Conservation (phyloP, 2,797 vertebrate species). For the Typhlichthys subterraneus region DNA sequence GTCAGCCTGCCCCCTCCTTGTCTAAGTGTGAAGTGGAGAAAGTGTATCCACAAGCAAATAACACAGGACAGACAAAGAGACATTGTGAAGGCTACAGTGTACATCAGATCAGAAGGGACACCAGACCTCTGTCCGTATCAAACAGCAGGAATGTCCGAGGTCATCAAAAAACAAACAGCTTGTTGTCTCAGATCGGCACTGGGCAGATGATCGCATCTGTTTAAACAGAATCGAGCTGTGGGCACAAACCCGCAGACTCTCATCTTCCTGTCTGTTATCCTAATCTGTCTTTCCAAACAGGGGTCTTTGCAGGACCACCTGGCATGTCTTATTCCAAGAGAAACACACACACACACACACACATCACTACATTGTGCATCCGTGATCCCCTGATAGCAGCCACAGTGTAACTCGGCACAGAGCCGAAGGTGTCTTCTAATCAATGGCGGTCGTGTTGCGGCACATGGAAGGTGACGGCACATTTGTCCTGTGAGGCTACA, state of each 20-base stretch:
- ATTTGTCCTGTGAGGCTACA: not conserved
- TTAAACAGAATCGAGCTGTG: constrained; percentile 52
- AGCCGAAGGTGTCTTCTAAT: constrained; percentile 43
- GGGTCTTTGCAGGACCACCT: constrained; percentile 17
- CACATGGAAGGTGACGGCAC: constrained; percentile 11
- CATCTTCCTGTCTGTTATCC: too few relatives aligned
- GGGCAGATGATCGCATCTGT: constrained; percentile 59
- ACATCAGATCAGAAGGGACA: constrained; percentile 43
- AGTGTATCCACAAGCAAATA: constrained; percentile 56
- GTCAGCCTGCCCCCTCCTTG: constrained; percentile 37
- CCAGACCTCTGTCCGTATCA: constrained; percentile 64
- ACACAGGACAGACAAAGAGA: constrained; percentile 63
- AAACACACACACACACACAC: too few relatives aligned
- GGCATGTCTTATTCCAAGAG: too few relatives aligned
- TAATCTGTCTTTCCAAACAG: constrained; percentile 41
- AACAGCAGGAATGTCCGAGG: constrained; percentile 67
- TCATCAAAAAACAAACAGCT: constrained; percentile 71
- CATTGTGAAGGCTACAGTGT: constrained; percentile 40
- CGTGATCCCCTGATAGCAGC: constrained; percentile 7
- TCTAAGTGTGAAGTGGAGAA: constrained; percentile 44
- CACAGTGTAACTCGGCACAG: constrained; percentile 6
- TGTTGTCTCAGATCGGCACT: constrained; percentile 62
- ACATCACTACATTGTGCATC: too few relatives aligned
- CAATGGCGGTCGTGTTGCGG: constrained; percentile 31
- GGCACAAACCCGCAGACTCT: constrained; percentile 20